Percentiles rank a stretch among this genome's conserved stretches.
Evolutionary conservation across 2,113 vertebrate species (phyloP).

Genomic region (Vidua macroura): DNA sequence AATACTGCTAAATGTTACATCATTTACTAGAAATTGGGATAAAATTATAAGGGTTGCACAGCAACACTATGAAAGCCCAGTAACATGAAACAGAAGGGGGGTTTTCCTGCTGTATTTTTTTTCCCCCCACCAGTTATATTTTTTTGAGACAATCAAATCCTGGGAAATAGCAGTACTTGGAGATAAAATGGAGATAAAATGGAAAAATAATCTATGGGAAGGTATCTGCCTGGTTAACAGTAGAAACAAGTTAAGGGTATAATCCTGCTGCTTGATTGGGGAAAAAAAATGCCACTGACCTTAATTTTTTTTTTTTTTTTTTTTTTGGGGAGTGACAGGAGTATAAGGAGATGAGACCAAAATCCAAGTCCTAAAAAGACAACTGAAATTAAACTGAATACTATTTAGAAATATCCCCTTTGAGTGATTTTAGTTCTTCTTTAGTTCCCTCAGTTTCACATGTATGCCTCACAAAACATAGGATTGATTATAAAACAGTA

Average conservation of each 20-base stretch:
- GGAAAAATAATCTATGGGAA: not conserved
- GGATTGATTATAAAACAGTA: not conserved
- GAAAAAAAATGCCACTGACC: not conserved
- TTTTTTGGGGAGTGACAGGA: not conserved
- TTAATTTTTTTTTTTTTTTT: not conserved
- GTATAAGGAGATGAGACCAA: not conserved
- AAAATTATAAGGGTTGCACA: not conserved
- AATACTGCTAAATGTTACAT: not conserved
- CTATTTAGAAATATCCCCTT: not conserved
- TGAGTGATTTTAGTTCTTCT: not conserved
- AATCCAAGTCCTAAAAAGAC: not conserved
- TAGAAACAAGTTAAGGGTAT: not conserved
- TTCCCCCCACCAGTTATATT: rapidly evolving
- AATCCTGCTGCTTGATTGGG: not conserved
- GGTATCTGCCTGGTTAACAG: not conserved
- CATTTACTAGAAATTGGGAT: not conserved
- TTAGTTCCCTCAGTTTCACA: not conserved
- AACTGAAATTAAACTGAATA: not conserved
- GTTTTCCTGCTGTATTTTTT: not conserved
- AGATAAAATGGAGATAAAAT: too few species aligned
- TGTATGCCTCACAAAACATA: not conserved
- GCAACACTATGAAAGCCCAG: not conserved
- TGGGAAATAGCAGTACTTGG: not conserved
- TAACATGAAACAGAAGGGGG: not conserved
- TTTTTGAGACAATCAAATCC: not conserved